Percentiles rank a stretch among this genome's conserved stretches.
Conservation (phyloP, 2,888 invertebrate genomes). For the Chrysolina haemoptera region DNA sequence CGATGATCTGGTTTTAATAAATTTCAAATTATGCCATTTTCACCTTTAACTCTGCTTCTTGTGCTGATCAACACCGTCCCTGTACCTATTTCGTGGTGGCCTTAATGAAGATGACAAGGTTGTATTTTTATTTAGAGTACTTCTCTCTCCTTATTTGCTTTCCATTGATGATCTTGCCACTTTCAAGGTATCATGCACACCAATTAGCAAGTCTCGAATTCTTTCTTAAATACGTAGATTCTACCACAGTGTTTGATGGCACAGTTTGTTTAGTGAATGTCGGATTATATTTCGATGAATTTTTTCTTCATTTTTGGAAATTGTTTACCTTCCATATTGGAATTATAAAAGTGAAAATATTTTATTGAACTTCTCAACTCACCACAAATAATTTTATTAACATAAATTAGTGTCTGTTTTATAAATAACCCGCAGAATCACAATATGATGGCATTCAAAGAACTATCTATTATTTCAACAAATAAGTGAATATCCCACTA, state of each 20-base stretch:
- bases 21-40: not conserved
- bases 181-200: slow-evolving; percentile 46
- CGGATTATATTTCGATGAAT: not conserved
- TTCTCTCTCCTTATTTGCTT: slow-evolving; percentile 51
- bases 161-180: slow-evolving; percentile 37
- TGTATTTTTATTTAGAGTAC: slow-evolving; percentile 49
- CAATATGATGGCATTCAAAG: not conserved
- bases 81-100: slow-evolving; percentile 35
- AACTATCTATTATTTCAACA: not conserved
- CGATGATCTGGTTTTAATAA: not conserved
- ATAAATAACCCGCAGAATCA: no score
- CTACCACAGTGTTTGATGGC: not conserved
- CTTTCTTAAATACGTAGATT: not conserved
- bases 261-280: not conserved
- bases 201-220: slow-evolving; percentile 29
- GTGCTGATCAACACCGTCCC: slow-evolving; percentile 29
- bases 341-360: not conserved
- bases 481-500: not conserved
- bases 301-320: no score
- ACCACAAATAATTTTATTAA: no score
- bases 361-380: not conserved
- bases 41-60: not conserved
- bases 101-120: slow-evolving; percentile 48
- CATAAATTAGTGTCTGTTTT: no score
- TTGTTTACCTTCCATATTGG: no score